Evolutionary conservation across 1,140 invertebrate species (phyloP).

Genomic region (Lepidurus packardi): DNA sequence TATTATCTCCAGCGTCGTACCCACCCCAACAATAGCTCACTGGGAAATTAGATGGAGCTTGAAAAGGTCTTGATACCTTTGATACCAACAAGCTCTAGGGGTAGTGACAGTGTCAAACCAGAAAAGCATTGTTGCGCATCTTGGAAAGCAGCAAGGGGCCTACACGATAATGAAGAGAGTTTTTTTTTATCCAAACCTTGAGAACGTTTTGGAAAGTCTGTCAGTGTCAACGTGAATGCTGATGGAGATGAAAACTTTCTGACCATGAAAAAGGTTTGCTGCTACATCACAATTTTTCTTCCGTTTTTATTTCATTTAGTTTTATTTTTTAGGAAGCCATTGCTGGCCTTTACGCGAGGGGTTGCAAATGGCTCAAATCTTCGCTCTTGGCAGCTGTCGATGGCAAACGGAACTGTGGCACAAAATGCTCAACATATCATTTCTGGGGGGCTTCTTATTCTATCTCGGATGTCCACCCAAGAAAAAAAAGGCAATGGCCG

Average conservation of each 20-base stretch:
- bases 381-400: constrained; percentile 6
- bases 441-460: background rate
- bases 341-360: background rate
- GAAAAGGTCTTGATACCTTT: background rate
- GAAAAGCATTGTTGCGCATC: background rate
- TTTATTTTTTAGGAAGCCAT: background rate
- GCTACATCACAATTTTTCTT: too few relatives aligned
- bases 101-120: background rate
- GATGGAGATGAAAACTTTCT: background rate
- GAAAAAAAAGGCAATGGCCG: background rate
- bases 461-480: constrained; percentile 6
- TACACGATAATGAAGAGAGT: background rate
- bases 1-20: too few relatives aligned
- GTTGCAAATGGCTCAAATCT: background rate
- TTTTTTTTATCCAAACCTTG: background rate
- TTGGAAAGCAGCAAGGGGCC: background rate
- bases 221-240: background rate
- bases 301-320: background rate
- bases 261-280: background rate
- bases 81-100: background rate
- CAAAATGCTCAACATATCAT: constrained; percentile 10
- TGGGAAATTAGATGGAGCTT: background rate
- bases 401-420: constrained; percentile 7
- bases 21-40: background rate
- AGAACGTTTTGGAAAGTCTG: background rate